Evolutionary conservation across 2,888 invertebrate species (phyloP).

Genomic region (Herminia tarsipennalis): DNA sequence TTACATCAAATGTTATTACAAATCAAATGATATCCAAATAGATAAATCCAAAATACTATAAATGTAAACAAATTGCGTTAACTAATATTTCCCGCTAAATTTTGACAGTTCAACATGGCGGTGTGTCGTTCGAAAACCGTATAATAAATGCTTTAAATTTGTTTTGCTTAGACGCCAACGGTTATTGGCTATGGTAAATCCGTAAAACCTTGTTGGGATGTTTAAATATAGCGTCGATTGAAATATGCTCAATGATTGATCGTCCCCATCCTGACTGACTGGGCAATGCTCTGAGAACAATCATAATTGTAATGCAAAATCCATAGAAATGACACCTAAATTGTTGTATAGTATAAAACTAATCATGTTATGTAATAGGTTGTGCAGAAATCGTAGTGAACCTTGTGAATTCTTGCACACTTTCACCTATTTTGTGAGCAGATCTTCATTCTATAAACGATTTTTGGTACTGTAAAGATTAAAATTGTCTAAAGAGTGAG

Average conservation of each 20-base stretch:
- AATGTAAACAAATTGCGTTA: background rate
- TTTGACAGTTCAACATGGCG: constrained; percentile 39
- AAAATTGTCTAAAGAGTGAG: too few species aligned
- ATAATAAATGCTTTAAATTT: constrained; percentile 65
- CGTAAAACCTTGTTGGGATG: constrained; percentile 63
- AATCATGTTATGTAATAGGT: too few species aligned
- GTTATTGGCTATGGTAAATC: constrained; percentile 58
- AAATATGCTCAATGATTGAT: constrained; percentile 75
- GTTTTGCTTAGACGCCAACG: constrained; percentile 70
- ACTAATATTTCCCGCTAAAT: constrained; percentile 16
- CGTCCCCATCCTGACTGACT: constrained; percentile 59
- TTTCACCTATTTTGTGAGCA: too few species aligned
- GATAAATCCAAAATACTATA: background rate
- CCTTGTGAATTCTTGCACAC: too few species aligned
- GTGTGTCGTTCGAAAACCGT: constrained; percentile 61
- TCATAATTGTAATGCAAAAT: too few species aligned
- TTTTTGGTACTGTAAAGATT: too few species aligned
- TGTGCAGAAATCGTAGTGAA: too few species aligned
- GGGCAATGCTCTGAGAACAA: constrained; percentile 29
- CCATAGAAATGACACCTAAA: too few species aligned
- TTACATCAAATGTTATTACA: too few species aligned
- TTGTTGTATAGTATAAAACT: too few species aligned
- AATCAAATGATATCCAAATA: too few species aligned
- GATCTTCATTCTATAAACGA: too few species aligned
- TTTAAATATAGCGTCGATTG: constrained; percentile 59